Evolutionary conservation across 2,797 vertebrate species (phyloP).

Genomic region (Danio aesculapii): DNA sequence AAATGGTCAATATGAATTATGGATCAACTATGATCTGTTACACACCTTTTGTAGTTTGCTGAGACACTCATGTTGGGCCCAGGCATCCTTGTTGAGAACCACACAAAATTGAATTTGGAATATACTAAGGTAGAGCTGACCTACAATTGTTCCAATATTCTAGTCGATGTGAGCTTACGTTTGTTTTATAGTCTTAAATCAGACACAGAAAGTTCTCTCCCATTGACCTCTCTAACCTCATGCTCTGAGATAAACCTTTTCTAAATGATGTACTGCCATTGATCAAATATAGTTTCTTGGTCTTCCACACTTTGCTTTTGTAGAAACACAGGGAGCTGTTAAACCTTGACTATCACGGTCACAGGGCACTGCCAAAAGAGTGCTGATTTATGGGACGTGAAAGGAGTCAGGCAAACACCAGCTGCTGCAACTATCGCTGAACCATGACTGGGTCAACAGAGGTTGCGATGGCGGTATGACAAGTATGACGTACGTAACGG

Average conservation of each 20-base stretch:
- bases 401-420: constrained; percentile 35
- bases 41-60: too few relatives aligned
- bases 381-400: constrained; percentile 50
- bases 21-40: too few relatives aligned
- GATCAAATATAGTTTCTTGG: not conserved
- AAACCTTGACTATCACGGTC: constrained; percentile 23
- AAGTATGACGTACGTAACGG: constrained; percentile 49
- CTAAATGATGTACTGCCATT: constrained; percentile 2
- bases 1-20: too few relatives aligned
- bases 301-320: not conserved
- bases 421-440: constrained; percentile 32
- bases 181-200: not conserved
- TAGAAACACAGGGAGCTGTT: constrained; percentile 16
- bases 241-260: not conserved
- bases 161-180: not conserved
- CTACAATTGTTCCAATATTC: not conserved
- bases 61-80: too few relatives aligned
- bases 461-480: constrained; percentile 41
- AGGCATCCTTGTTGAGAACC: too few relatives aligned
- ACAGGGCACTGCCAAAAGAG: constrained; percentile 39
- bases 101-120: not conserved
- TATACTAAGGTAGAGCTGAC: not conserved
- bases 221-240: not conserved
- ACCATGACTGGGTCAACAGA: constrained; percentile 44
- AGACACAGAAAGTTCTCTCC: not conserved